Evolutionary conservation across 2,113 vertebrate species (phyloP).

Genomic region (Atractosteus spatula): DNA sequence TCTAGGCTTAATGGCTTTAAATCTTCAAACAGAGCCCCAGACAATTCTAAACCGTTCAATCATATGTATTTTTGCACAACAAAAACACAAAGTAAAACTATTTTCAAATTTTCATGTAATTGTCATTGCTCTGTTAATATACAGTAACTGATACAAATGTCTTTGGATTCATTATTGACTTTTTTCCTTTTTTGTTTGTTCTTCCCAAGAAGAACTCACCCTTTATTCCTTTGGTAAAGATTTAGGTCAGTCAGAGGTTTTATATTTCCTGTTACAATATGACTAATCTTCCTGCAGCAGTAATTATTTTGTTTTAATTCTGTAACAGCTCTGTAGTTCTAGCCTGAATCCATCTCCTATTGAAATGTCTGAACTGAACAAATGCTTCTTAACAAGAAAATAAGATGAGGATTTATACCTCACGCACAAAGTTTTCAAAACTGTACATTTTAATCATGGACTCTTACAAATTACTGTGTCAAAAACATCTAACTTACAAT

Average conservation of each 20-base stretch:
- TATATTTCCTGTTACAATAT: slow-evolving; percentile 1
- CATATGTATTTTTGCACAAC: no score
- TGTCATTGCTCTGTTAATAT: no score
- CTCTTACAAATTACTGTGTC: no score
- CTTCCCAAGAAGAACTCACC: not conserved
- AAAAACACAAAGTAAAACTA: no score
- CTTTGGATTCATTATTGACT: no score
- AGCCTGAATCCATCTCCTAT: not conserved
- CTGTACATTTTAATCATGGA: no score
- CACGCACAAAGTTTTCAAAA: not conserved
- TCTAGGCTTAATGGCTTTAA: no score
- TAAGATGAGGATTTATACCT: not conserved
- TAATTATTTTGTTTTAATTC: not conserved
- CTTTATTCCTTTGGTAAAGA: not conserved
- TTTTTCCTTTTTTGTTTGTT: not conserved
- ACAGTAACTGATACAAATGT: no score
- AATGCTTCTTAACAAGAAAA: not conserved
- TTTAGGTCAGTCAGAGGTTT: not conserved
- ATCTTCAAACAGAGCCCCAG: no score
- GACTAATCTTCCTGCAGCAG: slow-evolving; percentile 2
- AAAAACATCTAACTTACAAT: no score
- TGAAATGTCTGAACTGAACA: not conserved
- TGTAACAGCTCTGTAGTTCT: not conserved
- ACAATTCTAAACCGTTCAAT: no score
- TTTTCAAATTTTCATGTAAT: no score